phyloP scores from a whole-genome alignment of 2,113 vertebrate genomes.

The Perccottus glenii region DNA sequence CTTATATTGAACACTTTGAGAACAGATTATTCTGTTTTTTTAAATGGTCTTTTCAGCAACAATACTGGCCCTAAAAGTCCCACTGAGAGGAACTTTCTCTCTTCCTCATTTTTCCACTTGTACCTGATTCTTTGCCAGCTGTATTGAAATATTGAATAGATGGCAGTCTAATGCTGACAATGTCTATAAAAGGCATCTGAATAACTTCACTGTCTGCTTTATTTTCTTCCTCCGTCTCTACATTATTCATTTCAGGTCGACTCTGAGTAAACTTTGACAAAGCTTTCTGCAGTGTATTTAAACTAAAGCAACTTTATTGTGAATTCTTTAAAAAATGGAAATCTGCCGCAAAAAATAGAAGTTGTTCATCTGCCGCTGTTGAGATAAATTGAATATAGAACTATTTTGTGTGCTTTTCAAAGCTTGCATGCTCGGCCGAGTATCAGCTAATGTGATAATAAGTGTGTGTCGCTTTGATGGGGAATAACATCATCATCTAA shows the following conservation, averaged over 20 bases:
- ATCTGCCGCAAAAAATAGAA: slow-evolving; percentile 20
- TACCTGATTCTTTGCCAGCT: slow-evolving; percentile 53
- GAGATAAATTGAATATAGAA: slow-evolving; percentile 31
- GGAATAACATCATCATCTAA: slow-evolving; percentile 38
- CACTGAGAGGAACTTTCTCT: slow-evolving; percentile 31
- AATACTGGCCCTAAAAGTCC: slow-evolving; percentile 49
- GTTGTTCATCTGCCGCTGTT: slow-evolving; percentile 35
- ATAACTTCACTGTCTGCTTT: slow-evolving; percentile 59
- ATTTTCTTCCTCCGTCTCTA: slow-evolving; percentile 31
- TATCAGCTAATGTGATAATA: slow-evolving; percentile 11
- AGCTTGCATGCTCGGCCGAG: neutral
- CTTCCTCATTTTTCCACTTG: slow-evolving; percentile 39
- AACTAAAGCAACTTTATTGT: slow-evolving; percentile 44
- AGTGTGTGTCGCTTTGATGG: neutral
- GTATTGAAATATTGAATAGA: slow-evolving; percentile 78
- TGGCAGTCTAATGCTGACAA: slow-evolving; percentile 68
- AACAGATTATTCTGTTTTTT: slow-evolving; percentile 38
- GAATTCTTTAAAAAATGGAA: slow-evolving; percentile 23
- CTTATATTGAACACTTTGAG: neutral
- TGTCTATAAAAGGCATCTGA: slow-evolving; percentile 67
- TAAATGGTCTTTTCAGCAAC: slow-evolving; percentile 39
- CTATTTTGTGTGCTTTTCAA: slow-evolving; percentile 2
- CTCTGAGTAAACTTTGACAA: slow-evolving; percentile 46
- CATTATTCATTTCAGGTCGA: slow-evolving; percentile 60
- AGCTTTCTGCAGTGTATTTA: slow-evolving; percentile 30